Evolutionary conservation across 2,113 vertebrate species (phyloP), one percentile per base, ranked within the genome.

Genomic region (Datnioides undecimradiatus): DNA sequence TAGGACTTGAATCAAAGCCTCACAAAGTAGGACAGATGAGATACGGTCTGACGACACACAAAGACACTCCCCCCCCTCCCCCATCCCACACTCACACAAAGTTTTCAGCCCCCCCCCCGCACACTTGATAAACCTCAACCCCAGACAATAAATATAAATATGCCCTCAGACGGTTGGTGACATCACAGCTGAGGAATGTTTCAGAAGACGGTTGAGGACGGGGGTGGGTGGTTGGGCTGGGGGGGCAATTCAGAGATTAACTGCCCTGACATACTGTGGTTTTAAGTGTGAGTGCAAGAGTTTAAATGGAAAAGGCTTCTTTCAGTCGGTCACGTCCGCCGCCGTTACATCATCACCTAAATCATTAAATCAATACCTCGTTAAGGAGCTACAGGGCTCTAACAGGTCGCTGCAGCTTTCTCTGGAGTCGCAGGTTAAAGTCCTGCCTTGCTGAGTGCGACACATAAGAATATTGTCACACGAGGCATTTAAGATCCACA

Each of bases 111-210:
- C 70, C 67, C 77, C 78, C 71, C 41, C 66, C 70, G 55, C 63
- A 78, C 81, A 45, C 75, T 79, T 82, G 88, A 87, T 79, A 85
- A 90, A 87, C 87, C 90, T 90, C 77, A 63, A 68, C 78, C 85
- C 68, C 86, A 88, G 90, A 89, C 90, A 88, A 87, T 85, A 90
- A 87, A 89, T 83, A 87, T 85, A 90, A 87, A 89, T 83, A 77
- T 51, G 75, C 84, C 43, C 66, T 57, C 74, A 87, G 89, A 85
- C 82, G 38, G 69, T 66, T 34, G 38, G 58, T 93, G 91, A 93
- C 89, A 91, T 91, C 90, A 92, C 23, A 25, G 71, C 73, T 11
- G 63, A 83, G 88, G 91, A 92, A 91, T 92, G 89, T 60, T 80
- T 75, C 25, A 48, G 77, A 71, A 79, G 78, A 73, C 57, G 40